Conservation (phyloP, 2,113 vertebrate species). For the Murina feae region DNA sequence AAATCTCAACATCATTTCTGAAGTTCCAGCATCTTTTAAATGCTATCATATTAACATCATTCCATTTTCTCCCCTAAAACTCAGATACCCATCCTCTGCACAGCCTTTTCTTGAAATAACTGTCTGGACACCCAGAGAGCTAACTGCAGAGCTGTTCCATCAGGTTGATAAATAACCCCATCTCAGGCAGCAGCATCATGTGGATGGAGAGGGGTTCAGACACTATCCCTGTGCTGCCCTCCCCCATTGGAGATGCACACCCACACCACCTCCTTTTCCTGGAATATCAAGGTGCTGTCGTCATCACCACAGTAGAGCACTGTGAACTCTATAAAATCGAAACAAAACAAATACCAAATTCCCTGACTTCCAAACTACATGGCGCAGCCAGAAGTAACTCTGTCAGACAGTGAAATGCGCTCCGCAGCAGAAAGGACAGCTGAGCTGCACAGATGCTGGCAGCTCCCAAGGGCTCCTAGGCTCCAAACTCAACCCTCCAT, state of each 20-base stretch:
- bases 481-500: not conserved
- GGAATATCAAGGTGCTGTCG: conserved; percentile 19
- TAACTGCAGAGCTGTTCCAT: not conserved
- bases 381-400: not conserved
- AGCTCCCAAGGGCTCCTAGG: not conserved
- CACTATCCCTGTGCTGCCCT: not conserved
- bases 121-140: not conserved
- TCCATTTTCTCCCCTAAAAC: not conserved
- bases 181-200: not conserved
- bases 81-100: not conserved
- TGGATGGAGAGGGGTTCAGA: not conserved
- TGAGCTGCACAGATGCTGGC: not conserved
- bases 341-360: conserved; percentile 50
- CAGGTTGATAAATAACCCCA: not conserved
- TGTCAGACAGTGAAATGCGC: not conserved
- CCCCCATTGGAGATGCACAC: not conserved
- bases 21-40: conserved; percentile 8
- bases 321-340: conserved; percentile 34
- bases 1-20: not conserved
- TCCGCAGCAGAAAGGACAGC: not conserved
- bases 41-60: not conserved
- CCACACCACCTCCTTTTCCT: not conserved
- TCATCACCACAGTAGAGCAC: not conserved
- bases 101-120: conserved; percentile 34
- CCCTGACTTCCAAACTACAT: conserved; percentile 35